phyloP scores from a whole-genome alignment of 1,140 invertebrate genomes.

The Drosophila parvula region DNA sequence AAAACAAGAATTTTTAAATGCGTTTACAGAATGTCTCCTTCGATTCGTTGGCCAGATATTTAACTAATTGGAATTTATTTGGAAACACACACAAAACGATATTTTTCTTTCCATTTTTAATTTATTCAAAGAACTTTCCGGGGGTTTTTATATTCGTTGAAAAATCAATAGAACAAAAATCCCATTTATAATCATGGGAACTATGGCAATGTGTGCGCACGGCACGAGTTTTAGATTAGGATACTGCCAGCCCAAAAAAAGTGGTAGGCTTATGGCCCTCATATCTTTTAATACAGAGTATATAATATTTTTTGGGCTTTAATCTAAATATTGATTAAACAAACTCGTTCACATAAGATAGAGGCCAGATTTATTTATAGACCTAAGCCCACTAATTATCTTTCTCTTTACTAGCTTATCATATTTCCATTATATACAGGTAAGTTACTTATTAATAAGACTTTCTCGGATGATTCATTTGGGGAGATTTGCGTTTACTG shows the following conservation, averaged over 20 bases:
- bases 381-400: background rate
- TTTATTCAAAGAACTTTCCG: slow-evolving; percentile 29
- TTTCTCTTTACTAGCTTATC: background rate
- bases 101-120: slow-evolving; percentile 26
- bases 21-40: background rate
- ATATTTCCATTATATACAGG: background rate
- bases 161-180: slow-evolving; percentile 34
- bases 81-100: slow-evolving; percentile 21
- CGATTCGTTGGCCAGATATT: slow-evolving; percentile 37
- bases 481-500: slow-evolving; percentile 2
- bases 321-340: slow-evolving; percentile 14
- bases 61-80: slow-evolving; percentile 75
- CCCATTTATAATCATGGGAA: slow-evolving; percentile 21
- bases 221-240: slow-evolving; percentile 37
- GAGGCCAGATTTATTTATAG: background rate
- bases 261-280: background rate
- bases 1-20: slow-evolving; percentile 52
- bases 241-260: background rate
- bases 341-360: background rate
- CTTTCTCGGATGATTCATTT: slow-evolving; percentile 20
- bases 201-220: slow-evolving; percentile 26
- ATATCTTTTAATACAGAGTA: slow-evolving; percentile 7
- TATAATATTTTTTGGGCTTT: background rate
- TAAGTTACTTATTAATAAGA: background rate
- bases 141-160: slow-evolving; percentile 9